Evolutionary conservation across 2,797 vertebrate genomes (phyloP), one percentile per base, ranked within the genome.

Genomic region (Antrozous pallidus): DNA sequence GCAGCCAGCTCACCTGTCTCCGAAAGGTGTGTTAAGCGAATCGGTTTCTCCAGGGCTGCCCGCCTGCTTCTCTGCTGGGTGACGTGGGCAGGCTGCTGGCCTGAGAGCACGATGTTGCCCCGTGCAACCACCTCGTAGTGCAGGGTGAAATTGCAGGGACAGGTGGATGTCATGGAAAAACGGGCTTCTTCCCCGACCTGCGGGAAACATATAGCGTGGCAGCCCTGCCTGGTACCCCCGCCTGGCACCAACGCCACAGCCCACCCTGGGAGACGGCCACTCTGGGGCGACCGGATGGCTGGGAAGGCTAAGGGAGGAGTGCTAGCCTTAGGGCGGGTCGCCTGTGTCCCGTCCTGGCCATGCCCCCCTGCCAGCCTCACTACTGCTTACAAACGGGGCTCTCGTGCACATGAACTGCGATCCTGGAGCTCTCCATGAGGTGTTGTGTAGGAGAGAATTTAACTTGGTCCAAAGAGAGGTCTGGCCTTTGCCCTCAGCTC

Each of bases 91-190:
- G 97, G 96, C 96, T 99, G 99, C 91, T 98, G 97, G 31, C 99
- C 99, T 0, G 99, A 99, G 9, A 99, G 98, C 94, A 99, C 98
- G 1, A 99, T 99, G 98, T 99, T 99, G 40, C 99, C 99, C 69
- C 99, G 98, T 0, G 99, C 98, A 0, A 99, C 99, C 70, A 99
- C 98, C 93, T 99, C 99, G 0, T 99, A 99, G 86, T 99, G 99
- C 24, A 99, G 97, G 3, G 99, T 99, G 98, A 99, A 99, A 97
- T 99, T 99, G 97, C 99, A 99, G n/a, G 98, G 98, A 93, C 99
- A 99, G 0, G 99, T 99, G 94, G 99, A 99, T 93, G 99, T 99
- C 65, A 99, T 97, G 12, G 98, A 96, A 82, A 99, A 98, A 95
- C 98, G 97, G 84, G 98, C 98, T 95, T 99, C 98, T 92, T 99